Conservation (phyloP, 2,797 vertebrate species). For the Sebastes nivosus region DNA sequence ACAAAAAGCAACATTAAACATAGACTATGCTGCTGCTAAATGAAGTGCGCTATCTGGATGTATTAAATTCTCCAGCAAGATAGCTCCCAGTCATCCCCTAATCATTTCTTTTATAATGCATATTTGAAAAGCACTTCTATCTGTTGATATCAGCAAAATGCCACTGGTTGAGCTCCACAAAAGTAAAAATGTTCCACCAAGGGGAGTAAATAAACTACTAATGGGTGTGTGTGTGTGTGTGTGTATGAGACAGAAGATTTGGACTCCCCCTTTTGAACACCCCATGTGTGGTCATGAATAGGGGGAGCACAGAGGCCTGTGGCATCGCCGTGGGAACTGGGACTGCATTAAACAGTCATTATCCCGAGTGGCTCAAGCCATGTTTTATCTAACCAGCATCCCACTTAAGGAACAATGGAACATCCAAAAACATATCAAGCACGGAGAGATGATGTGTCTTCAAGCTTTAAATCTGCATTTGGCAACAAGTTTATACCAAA, state of each 20-base stretch:
- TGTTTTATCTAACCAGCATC: slow-evolving; percentile 67
- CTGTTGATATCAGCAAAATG: slow-evolving; percentile 45
- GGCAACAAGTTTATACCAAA: slow-evolving; percentile 38
- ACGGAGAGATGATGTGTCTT: slow-evolving; percentile 40
- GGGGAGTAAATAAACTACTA: slow-evolving; percentile 45
- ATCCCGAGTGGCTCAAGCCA: slow-evolving; percentile 59
- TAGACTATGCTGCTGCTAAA: slow-evolving; percentile 1
- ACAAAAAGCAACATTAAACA: slow-evolving; percentile 24
- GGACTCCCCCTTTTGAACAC: slow-evolving; percentile 46
- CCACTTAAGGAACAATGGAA: slow-evolving; percentile 58
- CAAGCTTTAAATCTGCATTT: slow-evolving; percentile 42
- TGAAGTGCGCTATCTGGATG: slow-evolving; percentile 16
- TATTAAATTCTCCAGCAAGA: slow-evolving; percentile 14
- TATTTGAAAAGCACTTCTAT: slow-evolving; percentile 42
- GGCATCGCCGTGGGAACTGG: slow-evolving; percentile 74
- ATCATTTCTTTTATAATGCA: slow-evolving; percentile 35
- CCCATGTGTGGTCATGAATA: slow-evolving; percentile 68
- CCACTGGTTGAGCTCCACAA: slow-evolving; percentile 53
- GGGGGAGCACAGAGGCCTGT: slow-evolving; percentile 49
- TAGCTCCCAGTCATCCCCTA: slow-evolving; percentile 3
- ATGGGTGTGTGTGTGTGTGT: slow-evolving; percentile 31
- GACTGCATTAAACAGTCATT: slow-evolving; percentile 76
- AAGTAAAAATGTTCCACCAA: slow-evolving; percentile 28
- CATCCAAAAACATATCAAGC: slow-evolving; percentile 41
- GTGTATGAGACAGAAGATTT: slow-evolving; percentile 43